These are phyloP conservation scores for Leptobrachium ailaonicum DNA, from an alignment of 2,113 vertebrate genomes.

Conservation along the genomic window DNA sequence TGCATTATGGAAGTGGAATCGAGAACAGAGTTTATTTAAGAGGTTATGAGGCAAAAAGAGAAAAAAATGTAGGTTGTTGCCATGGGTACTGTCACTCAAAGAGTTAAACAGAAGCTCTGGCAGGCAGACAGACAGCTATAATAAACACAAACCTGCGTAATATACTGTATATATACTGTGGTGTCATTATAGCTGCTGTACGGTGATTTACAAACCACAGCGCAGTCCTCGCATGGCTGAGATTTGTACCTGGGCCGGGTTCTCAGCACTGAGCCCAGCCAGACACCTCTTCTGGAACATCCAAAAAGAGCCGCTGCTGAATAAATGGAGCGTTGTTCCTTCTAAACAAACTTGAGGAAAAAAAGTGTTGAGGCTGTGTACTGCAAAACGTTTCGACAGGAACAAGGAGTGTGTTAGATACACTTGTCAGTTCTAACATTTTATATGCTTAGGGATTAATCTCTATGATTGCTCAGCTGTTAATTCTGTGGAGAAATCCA, in stretches of 20 bases:
- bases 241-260: neutral
- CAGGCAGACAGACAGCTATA: neutral
- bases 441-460: neutral
- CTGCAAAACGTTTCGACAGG: neutral
- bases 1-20: no score
- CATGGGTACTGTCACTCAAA: no score
- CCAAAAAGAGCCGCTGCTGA: slow-evolving; percentile 28
- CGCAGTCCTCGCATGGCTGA: neutral
- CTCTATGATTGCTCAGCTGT: no score
- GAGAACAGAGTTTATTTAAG: no score
- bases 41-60: no score
- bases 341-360: slow-evolving; percentile 33
- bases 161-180: neutral
- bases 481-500: no score
- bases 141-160: neutral
- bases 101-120: neutral
- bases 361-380: slow-evolving; percentile 16
- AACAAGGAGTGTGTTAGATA: neutral
- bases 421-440: neutral
- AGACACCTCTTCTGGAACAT: slow-evolving; percentile 29
- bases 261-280: slow-evolving; percentile 3
- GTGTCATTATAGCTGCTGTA: slow-evolving; percentile 1
- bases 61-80: no score
- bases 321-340: slow-evolving; percentile 43
- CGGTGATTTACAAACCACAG: slow-evolving; percentile 35